These are phyloP conservation scores for Globia sparganii DNA, from an alignment of 2,888 invertebrate species.

Conservation along the genomic window DNA sequence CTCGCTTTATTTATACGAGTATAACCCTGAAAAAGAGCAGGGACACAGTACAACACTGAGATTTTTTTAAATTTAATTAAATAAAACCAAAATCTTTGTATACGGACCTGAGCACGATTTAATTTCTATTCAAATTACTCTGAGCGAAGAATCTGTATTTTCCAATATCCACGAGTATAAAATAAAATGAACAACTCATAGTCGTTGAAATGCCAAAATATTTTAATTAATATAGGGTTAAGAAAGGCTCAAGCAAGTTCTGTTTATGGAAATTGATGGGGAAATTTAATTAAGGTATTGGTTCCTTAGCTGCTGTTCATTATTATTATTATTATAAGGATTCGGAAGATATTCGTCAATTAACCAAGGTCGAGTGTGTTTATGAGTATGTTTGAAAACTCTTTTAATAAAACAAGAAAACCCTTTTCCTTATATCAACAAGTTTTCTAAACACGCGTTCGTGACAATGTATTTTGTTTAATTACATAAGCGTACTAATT, in stretches of 20 bases:
- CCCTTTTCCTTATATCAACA: not conserved
- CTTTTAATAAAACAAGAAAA: not conserved
- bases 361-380: not conserved
- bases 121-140: constrained; percentile 53
- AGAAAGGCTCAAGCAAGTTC: not conserved
- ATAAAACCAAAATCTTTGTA: constrained; percentile 45
- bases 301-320: not conserved
- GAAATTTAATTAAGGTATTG: not conserved
- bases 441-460: not conserved
- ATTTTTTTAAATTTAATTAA: constrained; percentile 46
- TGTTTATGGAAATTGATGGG: not conserved
- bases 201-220: not conserved
- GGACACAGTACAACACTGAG: not conserved
- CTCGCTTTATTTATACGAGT: constrained; percentile 30
- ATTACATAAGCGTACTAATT: not conserved
- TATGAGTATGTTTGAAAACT: not conserved
- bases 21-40: constrained; percentile 15
- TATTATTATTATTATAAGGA: no score
- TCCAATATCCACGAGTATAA: not conserved
- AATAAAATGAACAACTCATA: not conserved
- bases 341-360: not conserved
- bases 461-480: not conserved
- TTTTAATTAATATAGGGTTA: not conserved
- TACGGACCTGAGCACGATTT: constrained; percentile 18
- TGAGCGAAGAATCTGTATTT: constrained; percentile 8